Evolutionary conservation across 2,797 vertebrate species (phyloP).

Genomic region (Synanceia verrucosa): DNA sequence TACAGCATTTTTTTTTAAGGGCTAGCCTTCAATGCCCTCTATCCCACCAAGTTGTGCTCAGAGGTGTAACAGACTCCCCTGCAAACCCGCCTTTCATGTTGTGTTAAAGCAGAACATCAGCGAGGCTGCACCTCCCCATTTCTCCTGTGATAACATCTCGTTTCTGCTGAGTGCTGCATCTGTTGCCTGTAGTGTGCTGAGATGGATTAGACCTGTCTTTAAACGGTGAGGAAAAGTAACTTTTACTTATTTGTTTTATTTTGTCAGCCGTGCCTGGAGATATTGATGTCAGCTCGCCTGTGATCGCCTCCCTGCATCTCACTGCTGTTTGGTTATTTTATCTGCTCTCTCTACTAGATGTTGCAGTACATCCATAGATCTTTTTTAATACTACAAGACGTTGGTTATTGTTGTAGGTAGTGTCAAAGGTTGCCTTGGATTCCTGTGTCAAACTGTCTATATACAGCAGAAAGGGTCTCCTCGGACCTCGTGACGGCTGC

Average conservation of each 20-base stretch:
- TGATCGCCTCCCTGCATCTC: background rate
- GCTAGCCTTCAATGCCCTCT: constrained; percentile 27
- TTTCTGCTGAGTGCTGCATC: constrained; percentile 48
- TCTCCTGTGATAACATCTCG: constrained; percentile 64
- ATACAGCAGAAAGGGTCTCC: background rate
- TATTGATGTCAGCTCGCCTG: constrained; percentile 15
- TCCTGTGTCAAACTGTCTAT: constrained; percentile 2
- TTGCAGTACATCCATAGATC: background rate
- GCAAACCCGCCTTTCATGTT: constrained; percentile 65
- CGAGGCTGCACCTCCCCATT: constrained; percentile 38
- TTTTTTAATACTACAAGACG: background rate
- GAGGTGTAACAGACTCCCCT: constrained; percentile 61
- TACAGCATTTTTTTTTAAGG: background rate
- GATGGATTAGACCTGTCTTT: constrained; percentile 59
- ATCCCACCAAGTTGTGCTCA: constrained; percentile 51
- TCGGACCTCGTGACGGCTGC: background rate
- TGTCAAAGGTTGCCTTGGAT: constrained; percentile 9
- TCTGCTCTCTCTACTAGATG: background rate
- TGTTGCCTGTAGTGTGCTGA: constrained; percentile 46
- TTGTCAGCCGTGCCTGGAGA: constrained; percentile 15
- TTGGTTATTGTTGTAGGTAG: background rate
- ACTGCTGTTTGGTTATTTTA: background rate
- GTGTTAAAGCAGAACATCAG: constrained; percentile 72
- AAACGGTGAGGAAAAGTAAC: constrained; percentile 33
- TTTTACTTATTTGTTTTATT: constrained; percentile 29